phyloP scores from a whole-genome alignment of 1,140 invertebrate species.

The Pogonomyrmex barbatus region DNA sequence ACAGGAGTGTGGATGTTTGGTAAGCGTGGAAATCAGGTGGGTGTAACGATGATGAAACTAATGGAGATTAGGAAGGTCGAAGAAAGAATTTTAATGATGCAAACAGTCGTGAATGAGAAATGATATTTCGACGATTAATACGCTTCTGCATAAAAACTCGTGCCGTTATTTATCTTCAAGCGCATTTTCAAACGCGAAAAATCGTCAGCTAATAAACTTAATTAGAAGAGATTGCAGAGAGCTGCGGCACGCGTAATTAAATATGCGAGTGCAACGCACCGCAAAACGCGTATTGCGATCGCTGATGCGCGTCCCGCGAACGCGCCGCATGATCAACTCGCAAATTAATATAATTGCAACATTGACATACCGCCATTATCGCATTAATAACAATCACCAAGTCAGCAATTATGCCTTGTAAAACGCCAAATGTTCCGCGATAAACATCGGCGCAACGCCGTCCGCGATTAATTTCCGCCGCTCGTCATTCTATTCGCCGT shows the following conservation, averaged over 20 bases:
- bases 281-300: slow-evolving; percentile 32
- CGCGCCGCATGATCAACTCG: not conserved
- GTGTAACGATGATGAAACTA: not conserved
- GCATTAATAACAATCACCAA: slow-evolving; percentile 45
- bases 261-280: not conserved
- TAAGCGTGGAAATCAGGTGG: not conserved
- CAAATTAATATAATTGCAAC: slow-evolving; percentile 50
- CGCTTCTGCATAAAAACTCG: not conserved
- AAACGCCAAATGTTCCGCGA: not conserved
- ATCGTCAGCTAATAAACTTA: not conserved
- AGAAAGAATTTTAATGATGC: slow-evolving; percentile 24
- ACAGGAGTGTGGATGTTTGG: not conserved
- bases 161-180: not conserved
- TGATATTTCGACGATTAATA: not conserved
- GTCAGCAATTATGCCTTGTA: slow-evolving; percentile 39
- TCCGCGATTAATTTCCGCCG: slow-evolving; percentile 8
- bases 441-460: slow-evolving; percentile 9
- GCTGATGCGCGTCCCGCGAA: not conserved
- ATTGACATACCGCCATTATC: not conserved
- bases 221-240: not conserved
- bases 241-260: not conserved
- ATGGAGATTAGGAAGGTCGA: not conserved
- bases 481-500: not conserved
- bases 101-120: not conserved
- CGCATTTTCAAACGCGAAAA: not conserved